Evolutionary conservation across 2,113 vertebrate genomes (phyloP), one percentile per base, ranked within the genome.

Genomic region (Hippoglossus stenolepis): DNA sequence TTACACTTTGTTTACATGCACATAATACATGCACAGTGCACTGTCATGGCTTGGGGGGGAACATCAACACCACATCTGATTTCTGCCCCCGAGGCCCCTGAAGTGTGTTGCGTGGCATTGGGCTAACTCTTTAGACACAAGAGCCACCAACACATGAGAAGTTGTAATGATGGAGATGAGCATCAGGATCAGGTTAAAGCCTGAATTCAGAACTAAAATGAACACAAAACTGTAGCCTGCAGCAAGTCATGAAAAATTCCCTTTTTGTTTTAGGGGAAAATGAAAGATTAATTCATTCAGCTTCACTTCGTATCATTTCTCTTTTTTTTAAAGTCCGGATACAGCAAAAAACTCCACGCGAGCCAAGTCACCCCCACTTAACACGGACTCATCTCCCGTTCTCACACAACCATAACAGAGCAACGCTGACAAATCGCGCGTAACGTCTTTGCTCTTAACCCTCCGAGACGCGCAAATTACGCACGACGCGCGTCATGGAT

Each of bases 401-500:
- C 10, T 40, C 40, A 38, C 35, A 31, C 49, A 66, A 62, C 0
- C 1, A 47, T 15, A 57, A 70, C 6, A 65, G 61, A 67, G 51
- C 21, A 62, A 54, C 40, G 38, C 38, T 40, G 38, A 63, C 43
- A 15, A 45, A 53, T 24, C 59, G 15, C 31, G 24, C 4, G 56
- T 77, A 6, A 59, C 59, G 58, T 12, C 43, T 74, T 61, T n/a
- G 24, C 15, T 23, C 64, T 75, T 45, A 73, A 67, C 65, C 62
- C 62, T 8, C 13, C 13, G 54, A 73, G 47, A 53, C 60, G 40
- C 63, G 72, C 69, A 79, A 43, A 80, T 85, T 88, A 73, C 80
- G 78, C 78, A 87, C 31, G 66, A 57, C 23, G 79, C 83, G 70
- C 82, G 71, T 89, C 83, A 85, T 73, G 77, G 62, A 87, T 84